Base-by-base conservation (phyloP, 2,113 vertebrate species). In the Passer montanus region DNA sequence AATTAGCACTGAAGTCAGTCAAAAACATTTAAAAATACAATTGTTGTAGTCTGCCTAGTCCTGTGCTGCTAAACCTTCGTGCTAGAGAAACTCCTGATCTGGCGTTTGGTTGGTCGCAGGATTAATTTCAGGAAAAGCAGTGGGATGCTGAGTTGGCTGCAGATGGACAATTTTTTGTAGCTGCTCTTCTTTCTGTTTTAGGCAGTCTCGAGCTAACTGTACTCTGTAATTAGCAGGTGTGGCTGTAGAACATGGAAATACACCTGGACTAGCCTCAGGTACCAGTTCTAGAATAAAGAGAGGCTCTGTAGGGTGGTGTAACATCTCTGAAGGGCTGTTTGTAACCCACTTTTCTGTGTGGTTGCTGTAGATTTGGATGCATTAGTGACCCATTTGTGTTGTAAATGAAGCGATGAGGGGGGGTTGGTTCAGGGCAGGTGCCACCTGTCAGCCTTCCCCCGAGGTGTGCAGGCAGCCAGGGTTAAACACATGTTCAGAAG, bases 401-500 rank as follows among this genome's bases (percentile, higher is more conserved):
- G 86, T 17, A 53, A 73, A 41, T 64, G 1, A 5, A 4, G 62
- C 1, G 60, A 6, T 28, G 1, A 22, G 21, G 39, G 21, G 39
- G 15, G 24, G 14, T 6, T 8, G 59, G 18, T 3, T 19, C 56
- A 10, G 86, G 74, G 58, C 15, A 11, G 63, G 63, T 15, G 31
- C 22, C 59, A 3, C 7, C 78, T 84, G 58, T 44, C 94, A 78
- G 56, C 35, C 46, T 33, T 1, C 0, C 46, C 1, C 77, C 7
- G 43, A 6, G 7, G 4, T 4, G 28, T 21, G 53, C 53, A 31
- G 55, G 2, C 11, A 35, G 6, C 15, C 2, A 2, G 27, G n/a
- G 7, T 15, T 5, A 4, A 22, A 13, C 2, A 3, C 28, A 2
- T 24, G 59, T 67, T 7, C 11, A 7, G 11, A 2, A 9, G 8